phyloP scores from a whole-genome alignment of 2,113 vertebrate species.

The Lamprotornis superbus region DNA sequence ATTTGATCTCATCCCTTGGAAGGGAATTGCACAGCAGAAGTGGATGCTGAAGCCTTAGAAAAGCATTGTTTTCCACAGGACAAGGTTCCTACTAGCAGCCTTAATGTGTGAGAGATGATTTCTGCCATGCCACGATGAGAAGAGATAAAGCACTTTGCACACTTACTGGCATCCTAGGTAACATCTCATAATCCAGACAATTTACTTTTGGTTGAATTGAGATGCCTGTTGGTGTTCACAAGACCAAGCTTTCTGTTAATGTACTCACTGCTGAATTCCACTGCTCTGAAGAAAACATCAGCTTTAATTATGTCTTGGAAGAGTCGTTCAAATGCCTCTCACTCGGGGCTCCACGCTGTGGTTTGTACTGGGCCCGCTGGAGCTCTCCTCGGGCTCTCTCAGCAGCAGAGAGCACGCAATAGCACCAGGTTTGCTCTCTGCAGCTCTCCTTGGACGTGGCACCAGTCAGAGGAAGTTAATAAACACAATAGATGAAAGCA shows the following conservation, averaged over 20 bases:
- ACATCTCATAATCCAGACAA: not conserved
- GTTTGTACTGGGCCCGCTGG: not conserved
- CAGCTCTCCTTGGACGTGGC: not conserved
- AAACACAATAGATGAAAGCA: not conserved
- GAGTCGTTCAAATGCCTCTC: not conserved
- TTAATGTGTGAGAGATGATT: not conserved
- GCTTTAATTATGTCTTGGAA: not conserved
- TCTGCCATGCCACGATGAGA: not conserved
- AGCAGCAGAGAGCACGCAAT: accelerated
- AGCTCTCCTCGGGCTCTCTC: not conserved
- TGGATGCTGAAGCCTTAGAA: not conserved
- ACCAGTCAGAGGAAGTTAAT: not conserved
- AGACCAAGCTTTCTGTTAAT: not conserved
- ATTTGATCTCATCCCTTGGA: not conserved
- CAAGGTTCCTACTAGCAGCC: not conserved
- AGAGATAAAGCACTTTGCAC: not conserved
- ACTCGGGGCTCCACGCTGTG: not conserved
- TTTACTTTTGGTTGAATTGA: not conserved
- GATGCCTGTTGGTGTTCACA: not conserved
- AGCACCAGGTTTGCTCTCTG: not conserved
- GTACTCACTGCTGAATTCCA: not conserved
- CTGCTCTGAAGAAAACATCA: not conserved
- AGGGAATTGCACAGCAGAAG: not conserved
- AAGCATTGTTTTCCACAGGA: not conserved
- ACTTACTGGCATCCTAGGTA: not conserved